Evolutionary conservation across 1,140 invertebrate species (phyloP).

Genomic region (Drosophila pectinifera): DNA sequence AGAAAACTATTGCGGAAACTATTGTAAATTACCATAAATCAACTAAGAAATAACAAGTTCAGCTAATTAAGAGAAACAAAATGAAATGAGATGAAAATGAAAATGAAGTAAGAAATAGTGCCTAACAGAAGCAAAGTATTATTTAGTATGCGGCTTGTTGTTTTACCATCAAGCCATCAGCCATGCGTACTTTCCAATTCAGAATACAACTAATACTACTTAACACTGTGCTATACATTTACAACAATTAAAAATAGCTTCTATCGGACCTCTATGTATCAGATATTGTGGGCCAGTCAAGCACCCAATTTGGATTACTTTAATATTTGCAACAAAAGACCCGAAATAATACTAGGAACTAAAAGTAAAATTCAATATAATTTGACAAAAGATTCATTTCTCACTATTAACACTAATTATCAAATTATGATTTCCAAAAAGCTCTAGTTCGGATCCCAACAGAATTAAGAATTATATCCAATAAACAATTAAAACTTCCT

Average conservation of each 20-base stretch:
- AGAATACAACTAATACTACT: constrained; percentile 10
- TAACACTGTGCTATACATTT: constrained; percentile 4
- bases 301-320: not conserved
- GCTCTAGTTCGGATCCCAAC: too few species aligned
- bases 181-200: constrained; percentile 24
- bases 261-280: not conserved
- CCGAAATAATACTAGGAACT: too few species aligned
- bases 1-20: not conserved
- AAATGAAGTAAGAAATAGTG: constrained; percentile 58
- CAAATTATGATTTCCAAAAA: too few species aligned
- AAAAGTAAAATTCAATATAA: too few species aligned
- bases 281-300: not conserved
- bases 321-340: constrained; percentile 1
- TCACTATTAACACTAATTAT: too few species aligned
- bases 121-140: constrained; percentile 73
- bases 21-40: constrained; percentile 9
- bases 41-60: not conserved
- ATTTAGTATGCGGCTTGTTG: constrained; percentile 30
- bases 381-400: too few species aligned
- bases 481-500: too few species aligned
- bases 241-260: not conserved
- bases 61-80: constrained; percentile 15
- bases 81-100: constrained; percentile 28
- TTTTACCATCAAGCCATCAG: constrained; percentile 16
- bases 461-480: too few species aligned